phyloP scores from a whole-genome alignment of 1,140 invertebrate species.

The Rhagoletis zephyria region DNA sequence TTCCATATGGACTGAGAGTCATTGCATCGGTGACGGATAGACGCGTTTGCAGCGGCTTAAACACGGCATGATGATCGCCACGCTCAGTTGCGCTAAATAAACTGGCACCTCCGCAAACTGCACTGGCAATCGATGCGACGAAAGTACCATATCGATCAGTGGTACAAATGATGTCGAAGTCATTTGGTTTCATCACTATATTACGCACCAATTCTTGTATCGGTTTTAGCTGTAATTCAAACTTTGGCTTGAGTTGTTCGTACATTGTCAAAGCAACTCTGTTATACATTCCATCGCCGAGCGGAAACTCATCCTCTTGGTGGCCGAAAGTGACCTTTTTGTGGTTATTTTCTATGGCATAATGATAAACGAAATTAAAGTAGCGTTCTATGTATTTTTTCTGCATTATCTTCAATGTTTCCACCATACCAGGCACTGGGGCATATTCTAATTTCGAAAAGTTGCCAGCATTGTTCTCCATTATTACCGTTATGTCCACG shows the following conservation, averaged over 20 bases:
- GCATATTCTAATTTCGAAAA: slow-evolving; percentile 66
- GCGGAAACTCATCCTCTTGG: slow-evolving; percentile 63
- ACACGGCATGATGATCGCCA: slow-evolving; percentile 65
- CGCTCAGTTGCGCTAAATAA: slow-evolving; percentile 64
- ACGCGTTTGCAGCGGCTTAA: slow-evolving; percentile 68
- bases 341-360: slow-evolving; percentile 54
- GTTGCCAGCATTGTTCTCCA: slow-evolving; percentile 66
- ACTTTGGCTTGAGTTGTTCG: neutral
- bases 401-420: slow-evolving; percentile 62
- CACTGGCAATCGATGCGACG: slow-evolving; percentile 64
- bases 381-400: slow-evolving; percentile 55
- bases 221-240: slow-evolving; percentile 63
- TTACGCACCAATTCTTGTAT: slow-evolving; percentile 59
- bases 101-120: slow-evolving; percentile 66
- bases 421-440: slow-evolving; percentile 66
- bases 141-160: slow-evolving; percentile 68
- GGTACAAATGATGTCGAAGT: slow-evolving; percentile 65
- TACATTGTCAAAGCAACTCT: slow-evolving; percentile 58
- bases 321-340: slow-evolving; percentile 62
- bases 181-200: slow-evolving; percentile 58
- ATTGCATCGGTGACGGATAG: slow-evolving; percentile 64
- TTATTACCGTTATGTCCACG: slow-evolving; percentile 63
- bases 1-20: slow-evolving; percentile 66
- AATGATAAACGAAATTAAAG: slow-evolving; percentile 60
- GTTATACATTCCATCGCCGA: slow-evolving; percentile 61